Base-by-base conservation (phyloP, 2,113 vertebrate species). In the Apodemus sylvaticus region DNA sequence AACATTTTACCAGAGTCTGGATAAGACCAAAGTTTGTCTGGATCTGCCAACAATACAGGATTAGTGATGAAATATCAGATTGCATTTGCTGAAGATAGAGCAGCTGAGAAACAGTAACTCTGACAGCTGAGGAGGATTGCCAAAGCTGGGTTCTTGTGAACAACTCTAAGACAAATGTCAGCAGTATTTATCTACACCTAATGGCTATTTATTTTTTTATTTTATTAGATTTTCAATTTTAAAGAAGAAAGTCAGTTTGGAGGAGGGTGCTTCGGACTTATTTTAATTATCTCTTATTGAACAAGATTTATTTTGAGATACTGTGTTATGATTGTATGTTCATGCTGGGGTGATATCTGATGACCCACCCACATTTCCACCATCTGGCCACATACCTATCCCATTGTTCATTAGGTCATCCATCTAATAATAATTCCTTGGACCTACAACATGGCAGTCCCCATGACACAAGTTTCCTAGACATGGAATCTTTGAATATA, bases 171-270 rank as follows among this genome's bases (percentile, higher is more conserved):
- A 1, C 2, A 51, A 87, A 64, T 86, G 86, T 87, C 87, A 81
- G 90, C 74, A 64, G 36, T 31, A 29, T 87, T 71, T 66, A 29
- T 77, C 42, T 73, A 76, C 22, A 45, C 73, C 53, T 79, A 31
- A 60, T 31, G 19, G 26, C 91, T 81, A 74, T 73, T 94, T 96
- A 26, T 77, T 71, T 88, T 88, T 19, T 71, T 88, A 76, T 77
- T 89, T 81, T 77, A 91, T 94, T 96, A 58, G 70, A 70, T 89
- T 88, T 81, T 88, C 34, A 48, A 42, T 53, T 96, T 88, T 91
- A 55, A 86, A 26, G 64, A 64, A 66, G 60, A 55, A 48, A 58
- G 45, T 62, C 5, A 7, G 42, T 19, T 83, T 87, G 76, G 53
- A 24, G 31, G 64, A 90, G 11, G 55, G 39, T 60, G 79, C 68